phyloP scores from a whole-genome alignment of 2,888 invertebrate genomes.

The Dolomedes plantarius region DNA sequence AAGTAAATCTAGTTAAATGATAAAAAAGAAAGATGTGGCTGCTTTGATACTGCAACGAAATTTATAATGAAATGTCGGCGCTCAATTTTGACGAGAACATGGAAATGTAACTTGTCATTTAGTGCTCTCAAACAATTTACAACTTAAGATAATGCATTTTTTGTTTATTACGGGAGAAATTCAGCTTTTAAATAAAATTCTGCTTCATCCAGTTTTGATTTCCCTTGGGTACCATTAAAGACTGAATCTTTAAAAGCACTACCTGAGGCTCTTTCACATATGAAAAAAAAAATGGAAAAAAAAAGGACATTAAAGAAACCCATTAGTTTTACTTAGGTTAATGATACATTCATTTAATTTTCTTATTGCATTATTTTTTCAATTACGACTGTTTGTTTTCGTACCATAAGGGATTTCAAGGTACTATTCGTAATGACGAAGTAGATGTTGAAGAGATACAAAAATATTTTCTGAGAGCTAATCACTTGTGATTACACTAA shows the following conservation, averaged over 20 bases:
- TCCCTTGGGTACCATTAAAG: conserved; percentile 38
- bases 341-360: conserved; percentile 38
- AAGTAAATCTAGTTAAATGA: conserved; percentile 25
- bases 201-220: conserved; percentile 28
- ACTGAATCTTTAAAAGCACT: conserved; percentile 31
- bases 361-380: conserved; percentile 10
- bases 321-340: conserved; percentile 47
- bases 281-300: neutral
- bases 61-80: conserved; percentile 22
- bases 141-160: conserved; percentile 27
- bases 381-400: conserved; percentile 26
- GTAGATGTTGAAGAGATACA: neutral
- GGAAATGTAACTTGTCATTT: conserved; percentile 25
- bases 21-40: conserved; percentile 9
- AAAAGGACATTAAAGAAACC: conserved; percentile 29
- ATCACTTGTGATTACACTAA: neutral
- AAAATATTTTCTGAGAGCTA: neutral
- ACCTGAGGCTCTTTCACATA: neutral
- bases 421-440: conserved; percentile 10
- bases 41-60: conserved; percentile 22
- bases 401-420: conserved; percentile 17
- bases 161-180: conserved; percentile 15
- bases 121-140: conserved; percentile 20
- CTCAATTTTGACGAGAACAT: conserved; percentile 10
- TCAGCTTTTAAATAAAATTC: conserved; percentile 19